Evolutionary conservation across 2,113 vertebrate species (phyloP).

Genomic region (Colossoma macropomum): DNA sequence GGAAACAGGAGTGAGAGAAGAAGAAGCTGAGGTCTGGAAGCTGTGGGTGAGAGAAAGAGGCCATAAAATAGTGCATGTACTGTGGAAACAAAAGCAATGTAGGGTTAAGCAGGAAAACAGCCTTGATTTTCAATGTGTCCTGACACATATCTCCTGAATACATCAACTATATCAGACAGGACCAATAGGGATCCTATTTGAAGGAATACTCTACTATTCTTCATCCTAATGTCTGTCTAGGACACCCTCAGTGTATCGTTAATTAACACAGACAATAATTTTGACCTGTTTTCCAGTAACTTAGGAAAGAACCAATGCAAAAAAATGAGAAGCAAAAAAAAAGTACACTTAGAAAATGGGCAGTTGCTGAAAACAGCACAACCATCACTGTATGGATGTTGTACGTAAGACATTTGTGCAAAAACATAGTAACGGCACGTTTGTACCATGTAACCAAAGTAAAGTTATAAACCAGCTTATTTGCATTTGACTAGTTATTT

Average conservation of each 20-base stretch:
- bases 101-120: background rate
- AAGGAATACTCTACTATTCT: background rate
- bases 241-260: too few species aligned
- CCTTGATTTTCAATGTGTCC: background rate
- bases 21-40: conserved; percentile 11
- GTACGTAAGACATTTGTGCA: too few species aligned
- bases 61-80: background rate
- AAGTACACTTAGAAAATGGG: background rate
- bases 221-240: background rate
- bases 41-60: background rate
- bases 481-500: background rate
- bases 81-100: conserved; percentile 7
- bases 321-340: too few species aligned
- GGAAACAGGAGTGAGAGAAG: background rate
- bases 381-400: background rate
- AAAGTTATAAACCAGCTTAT: too few species aligned
- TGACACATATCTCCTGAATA: background rate
- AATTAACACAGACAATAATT: too few species aligned
- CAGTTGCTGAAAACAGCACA: background rate
- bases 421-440: too few species aligned
- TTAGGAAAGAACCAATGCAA: too few species aligned
- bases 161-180: background rate
- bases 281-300: too few species aligned
- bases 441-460: too few species aligned
- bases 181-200: background rate